Base-by-base conservation (phyloP, 2,888 invertebrate species). In the Drosophila nr. fundita region DNA sequence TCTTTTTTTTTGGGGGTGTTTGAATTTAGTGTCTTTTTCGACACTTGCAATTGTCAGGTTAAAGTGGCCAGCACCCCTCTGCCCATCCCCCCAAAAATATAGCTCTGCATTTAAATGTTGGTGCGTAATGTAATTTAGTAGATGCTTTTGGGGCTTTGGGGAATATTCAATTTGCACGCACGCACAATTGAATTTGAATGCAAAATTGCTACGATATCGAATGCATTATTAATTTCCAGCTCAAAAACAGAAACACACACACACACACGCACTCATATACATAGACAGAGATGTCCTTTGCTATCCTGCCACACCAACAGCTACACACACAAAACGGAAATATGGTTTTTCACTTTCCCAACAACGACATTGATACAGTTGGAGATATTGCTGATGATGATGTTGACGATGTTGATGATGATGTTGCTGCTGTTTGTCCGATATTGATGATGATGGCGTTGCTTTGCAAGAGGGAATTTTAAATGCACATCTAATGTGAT, bases 111-210 rank as follows among this genome's bases (percentile, higher is more conserved):
- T 89, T 83, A 90, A 90, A 88, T 88, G 83, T 52, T 62, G 59
- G 59, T 71, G 82, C 69, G 63, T 70, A 81, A 90, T 83, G 86
- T 82, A 90, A 91, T 91, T 90, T 84, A 80, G 83, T 83, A 90
- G 80, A 90, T 90, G 90, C 85, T 87, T 74, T 81, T 84, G 82
- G 82, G 84, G 88, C 82, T 67, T 76, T 87, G 81, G 91, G 83
- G 88, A 91, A 91, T 91, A 91, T 91, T 91, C 83, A 91, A 91
- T 91, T 91, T 91, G 84, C 91, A 91, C 91, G 89, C 89, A 91
- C 82, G 75, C 82, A 86, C 88, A 91, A 91, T 90, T 91, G 90
- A 91, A 91, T 90, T 90, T 90, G 83, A 91, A 91, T 91, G 80
- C 82, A 77, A 77, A 85, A 77, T 85, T 73, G 78, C 80, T 73